Evolutionary conservation across 2,797 vertebrate species (phyloP).

Genomic region (Gallinago nigripennis): DNA sequence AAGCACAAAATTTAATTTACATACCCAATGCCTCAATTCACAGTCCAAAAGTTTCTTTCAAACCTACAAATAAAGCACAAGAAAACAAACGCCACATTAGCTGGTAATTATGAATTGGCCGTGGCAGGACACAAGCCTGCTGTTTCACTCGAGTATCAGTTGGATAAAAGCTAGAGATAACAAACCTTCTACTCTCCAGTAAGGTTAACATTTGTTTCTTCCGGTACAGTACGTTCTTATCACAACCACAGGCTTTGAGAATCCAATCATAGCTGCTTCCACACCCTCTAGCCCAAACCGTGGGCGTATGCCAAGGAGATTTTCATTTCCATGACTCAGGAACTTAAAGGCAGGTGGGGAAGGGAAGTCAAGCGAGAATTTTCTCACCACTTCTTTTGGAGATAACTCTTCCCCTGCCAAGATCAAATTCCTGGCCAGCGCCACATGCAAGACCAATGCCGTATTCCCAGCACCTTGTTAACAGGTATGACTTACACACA

Average conservation of each 20-base stretch:
- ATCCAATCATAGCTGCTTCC: slow-evolving; percentile 58
- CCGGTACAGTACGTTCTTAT: slow-evolving; percentile 65
- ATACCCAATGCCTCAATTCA: slow-evolving; percentile 79
- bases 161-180: slow-evolving; percentile 58
- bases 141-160: slow-evolving; percentile 54
- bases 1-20: slow-evolving; percentile 65
- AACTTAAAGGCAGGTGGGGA: slow-evolving; percentile 62
- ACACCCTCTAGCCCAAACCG: slow-evolving; percentile 54
- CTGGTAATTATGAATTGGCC: slow-evolving; percentile 43
- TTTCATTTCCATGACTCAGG: slow-evolving; percentile 67
- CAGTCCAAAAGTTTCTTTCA: slow-evolving; percentile 78
- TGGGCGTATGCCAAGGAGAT: slow-evolving; percentile 60
- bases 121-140: slow-evolving; percentile 26
- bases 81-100: slow-evolving; percentile 60
- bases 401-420: slow-evolving; percentile 53
- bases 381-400: slow-evolving; percentile 37
- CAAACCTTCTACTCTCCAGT: slow-evolving; percentile 61
- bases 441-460: neutral
- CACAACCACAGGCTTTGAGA: slow-evolving; percentile 54
- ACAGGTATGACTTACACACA: slow-evolving; percentile 10
- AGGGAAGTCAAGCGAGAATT: slow-evolving; percentile 60
- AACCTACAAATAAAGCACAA: slow-evolving; percentile 72
- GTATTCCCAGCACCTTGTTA: neutral
- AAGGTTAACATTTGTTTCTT: slow-evolving; percentile 69
- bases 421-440: neutral